Evolutionary conservation across 1,140 invertebrate genomes (phyloP).

Genomic region (Conus ventricosus): DNA sequence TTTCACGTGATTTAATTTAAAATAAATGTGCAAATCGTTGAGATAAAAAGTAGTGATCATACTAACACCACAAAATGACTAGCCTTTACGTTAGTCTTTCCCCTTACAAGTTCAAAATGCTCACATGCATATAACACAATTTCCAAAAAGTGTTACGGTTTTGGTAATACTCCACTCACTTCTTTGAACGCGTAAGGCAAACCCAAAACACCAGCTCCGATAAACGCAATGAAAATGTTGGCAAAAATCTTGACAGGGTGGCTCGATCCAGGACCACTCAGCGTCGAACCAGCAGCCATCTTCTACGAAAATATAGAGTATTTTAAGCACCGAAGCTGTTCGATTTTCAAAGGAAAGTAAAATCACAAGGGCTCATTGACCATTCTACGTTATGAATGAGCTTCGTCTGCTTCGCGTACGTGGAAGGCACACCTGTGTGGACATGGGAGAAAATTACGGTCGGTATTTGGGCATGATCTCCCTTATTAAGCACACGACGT

Average conservation of each 20-base stretch:
- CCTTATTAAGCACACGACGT: background rate
- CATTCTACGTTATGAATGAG: background rate
- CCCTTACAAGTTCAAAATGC: background rate
- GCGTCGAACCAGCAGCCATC: constrained; percentile 49
- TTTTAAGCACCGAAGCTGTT: background rate
- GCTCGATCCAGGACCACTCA: constrained; percentile 51
- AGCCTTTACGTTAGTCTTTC: too few relatives aligned
- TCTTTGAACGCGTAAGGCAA: constrained; percentile 76
- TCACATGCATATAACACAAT: background rate
- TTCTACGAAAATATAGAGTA: background rate
- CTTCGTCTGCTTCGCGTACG: background rate
- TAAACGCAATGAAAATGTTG: constrained; percentile 77
- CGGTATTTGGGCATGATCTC: background rate
- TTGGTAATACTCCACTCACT: constrained; percentile 54
- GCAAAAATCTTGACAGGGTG: constrained; percentile 74
- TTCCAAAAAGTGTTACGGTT: too few relatives aligned
- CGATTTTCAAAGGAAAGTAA: background rate
- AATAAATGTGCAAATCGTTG: too few relatives aligned
- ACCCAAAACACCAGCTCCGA: constrained; percentile 75
- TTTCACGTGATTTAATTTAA: too few relatives aligned
- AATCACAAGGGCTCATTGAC: background rate
- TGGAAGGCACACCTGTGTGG: background rate
- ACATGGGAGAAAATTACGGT: background rate
- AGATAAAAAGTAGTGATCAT: too few relatives aligned
- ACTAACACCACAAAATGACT: too few relatives aligned